These are phyloP conservation scores for Ligdia adustata DNA, from an alignment of 2,888 invertebrate species.

Conservation along the genomic window DNA sequence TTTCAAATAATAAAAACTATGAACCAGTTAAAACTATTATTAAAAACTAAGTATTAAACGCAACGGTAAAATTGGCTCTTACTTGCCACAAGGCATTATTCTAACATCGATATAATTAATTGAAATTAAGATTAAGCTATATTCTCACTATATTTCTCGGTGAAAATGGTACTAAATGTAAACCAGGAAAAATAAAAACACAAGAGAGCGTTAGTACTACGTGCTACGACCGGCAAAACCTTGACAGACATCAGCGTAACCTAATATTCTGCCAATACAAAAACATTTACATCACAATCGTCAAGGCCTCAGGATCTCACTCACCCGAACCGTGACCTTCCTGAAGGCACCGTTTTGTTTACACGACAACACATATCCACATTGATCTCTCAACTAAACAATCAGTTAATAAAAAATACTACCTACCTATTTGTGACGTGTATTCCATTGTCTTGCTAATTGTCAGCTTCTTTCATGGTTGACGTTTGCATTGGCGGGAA, in stretches of 20 bases:
- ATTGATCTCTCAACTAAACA: conserved; percentile 39
- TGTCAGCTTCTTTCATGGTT: conserved; percentile 40
- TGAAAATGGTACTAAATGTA: too few species aligned
- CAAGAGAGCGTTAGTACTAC: too few species aligned
- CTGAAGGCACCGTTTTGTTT: conserved; percentile 29
- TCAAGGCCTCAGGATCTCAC: conserved; percentile 14
- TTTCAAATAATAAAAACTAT: too few species aligned
- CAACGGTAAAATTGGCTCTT: too few species aligned
- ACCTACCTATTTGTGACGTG: conserved; percentile 66
- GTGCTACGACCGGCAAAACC: neutral
- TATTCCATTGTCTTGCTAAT: conserved; percentile 69
- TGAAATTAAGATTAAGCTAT: too few species aligned
- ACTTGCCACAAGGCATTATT: too few species aligned
- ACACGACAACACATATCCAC: conserved; percentile 27
- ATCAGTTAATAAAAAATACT: conserved; percentile 47
- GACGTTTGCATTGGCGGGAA: conserved; percentile 53
- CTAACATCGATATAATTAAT: too few species aligned
- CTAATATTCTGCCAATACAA: neutral
- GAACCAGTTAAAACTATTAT: too few species aligned
- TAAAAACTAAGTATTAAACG: too few species aligned
- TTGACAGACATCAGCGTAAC: neutral
- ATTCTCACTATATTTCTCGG: too few species aligned
- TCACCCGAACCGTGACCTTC: conserved; percentile 30
- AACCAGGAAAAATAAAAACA: neutral
- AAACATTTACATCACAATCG: neutral